Conservation (phyloP, 2,113 vertebrate species). For the Gobio gobio region DNA sequence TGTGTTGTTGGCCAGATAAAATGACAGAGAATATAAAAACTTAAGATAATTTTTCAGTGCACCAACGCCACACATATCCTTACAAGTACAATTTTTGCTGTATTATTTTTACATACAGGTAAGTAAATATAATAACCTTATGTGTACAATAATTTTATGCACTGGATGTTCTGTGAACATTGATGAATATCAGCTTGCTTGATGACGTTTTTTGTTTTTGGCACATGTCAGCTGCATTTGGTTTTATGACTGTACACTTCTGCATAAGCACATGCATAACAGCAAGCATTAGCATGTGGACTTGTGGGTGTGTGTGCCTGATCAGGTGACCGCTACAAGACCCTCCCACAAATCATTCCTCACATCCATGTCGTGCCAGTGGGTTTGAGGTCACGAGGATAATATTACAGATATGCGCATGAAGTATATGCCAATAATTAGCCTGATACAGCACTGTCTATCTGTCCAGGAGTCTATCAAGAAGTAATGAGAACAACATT, state of each 20-base stretch:
- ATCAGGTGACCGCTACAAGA: not conserved
- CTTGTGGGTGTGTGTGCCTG: constrained; percentile 10
- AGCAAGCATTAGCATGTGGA: not conserved
- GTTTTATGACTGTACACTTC: not conserved
- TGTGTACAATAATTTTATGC: not conserved
- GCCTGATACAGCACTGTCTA: not conserved
- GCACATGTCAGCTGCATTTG: not conserved
- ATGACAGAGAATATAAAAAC: no score
- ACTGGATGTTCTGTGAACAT: not conserved
- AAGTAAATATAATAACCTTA: not conserved
- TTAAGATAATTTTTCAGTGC: no score
- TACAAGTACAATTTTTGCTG: no score
- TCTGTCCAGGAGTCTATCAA: not conserved
- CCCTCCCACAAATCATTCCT: not conserved
- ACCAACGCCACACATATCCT: no score
- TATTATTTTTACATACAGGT: no score
- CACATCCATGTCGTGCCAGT: not conserved
- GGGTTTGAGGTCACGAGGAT: constrained; percentile 23
- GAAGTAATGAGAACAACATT: not conserved
- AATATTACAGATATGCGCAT: constrained; percentile 6
- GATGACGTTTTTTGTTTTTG: not conserved
- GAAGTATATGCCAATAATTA: constrained; percentile 5
- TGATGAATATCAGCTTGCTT: not conserved
- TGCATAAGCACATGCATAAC: not conserved
- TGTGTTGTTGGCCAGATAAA: no score